Base-by-base conservation (phyloP, 2,888 invertebrate genomes). In the Cerastis leucographa region DNA sequence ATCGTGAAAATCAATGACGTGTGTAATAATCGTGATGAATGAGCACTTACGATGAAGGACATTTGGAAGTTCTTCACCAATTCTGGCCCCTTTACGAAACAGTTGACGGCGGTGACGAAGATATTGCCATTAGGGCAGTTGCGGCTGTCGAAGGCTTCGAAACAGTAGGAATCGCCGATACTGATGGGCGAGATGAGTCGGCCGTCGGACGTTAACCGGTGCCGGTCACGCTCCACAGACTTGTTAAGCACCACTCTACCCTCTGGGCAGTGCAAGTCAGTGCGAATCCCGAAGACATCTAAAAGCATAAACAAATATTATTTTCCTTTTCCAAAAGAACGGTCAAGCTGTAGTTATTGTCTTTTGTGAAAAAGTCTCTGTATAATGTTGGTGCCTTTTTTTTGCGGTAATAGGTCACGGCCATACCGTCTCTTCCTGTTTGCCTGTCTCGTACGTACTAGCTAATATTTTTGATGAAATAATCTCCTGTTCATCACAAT, bases 81-180 rank as follows among this genome's bases (percentile, higher is more conserved):
- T 44, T 85, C 79, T 2, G 85, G 85, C 46, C 86, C 80, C 72
- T 89, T 90, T 4, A 94, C 87, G 77, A 94, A 96, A 81, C 97
- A 97, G n/a, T 92, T 90, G 22, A 95, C 89, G 1, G 92, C 92
- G 2, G 93, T 93, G n/a, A 93, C 77, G 46, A 88, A 69, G 7
- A 95, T 78, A 44, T 91, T 90, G 3, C 89, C 89, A 8, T 84
- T 83, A 12, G 91, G 90, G 78, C 96, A 96, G 35, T 88, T 81
- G 11, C 94, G 90, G 65, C 89, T 90, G 82, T 96, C 96, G 72
- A 96, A 95, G 35, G 92, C 87, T 80, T 97, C 97, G n/a, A 97
- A 72, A 81, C 97, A 97, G 85, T 96, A 97, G 51, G 92, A 91
- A 9, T 91, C 81, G n/a, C 93, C 91, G 22, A 87, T 74, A 17